Evolutionary conservation across 1,140 invertebrate species (phyloP).

Genomic region (Penaeus indicus): DNA sequence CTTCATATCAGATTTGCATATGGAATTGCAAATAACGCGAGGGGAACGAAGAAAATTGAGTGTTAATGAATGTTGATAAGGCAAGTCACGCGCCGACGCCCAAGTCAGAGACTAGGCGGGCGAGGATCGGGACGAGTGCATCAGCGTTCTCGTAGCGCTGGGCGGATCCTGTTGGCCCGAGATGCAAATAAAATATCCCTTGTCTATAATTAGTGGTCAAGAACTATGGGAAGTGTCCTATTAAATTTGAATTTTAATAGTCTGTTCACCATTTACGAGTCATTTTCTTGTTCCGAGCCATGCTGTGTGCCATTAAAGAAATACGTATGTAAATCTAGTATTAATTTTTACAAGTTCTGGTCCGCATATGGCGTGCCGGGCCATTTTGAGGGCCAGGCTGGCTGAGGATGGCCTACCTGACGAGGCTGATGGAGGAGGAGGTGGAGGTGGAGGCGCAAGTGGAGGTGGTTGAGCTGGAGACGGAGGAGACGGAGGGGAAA

Average conservation of each 20-base stretch:
- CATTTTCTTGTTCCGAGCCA: constrained; percentile 63
- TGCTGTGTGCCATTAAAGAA: constrained; percentile 60
- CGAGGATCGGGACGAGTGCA: constrained; percentile 34
- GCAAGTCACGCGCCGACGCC: background rate
- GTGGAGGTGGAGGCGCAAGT: too few species aligned
- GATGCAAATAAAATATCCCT: constrained; percentile 64
- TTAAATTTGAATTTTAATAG: constrained; percentile 65
- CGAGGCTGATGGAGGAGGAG: too few species aligned
- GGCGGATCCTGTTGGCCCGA: constrained; percentile 48
- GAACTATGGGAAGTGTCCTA: constrained; percentile 64
- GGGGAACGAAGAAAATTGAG: background rate
- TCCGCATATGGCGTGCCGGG: constrained; percentile 51
- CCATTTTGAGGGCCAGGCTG: constrained; percentile 42
- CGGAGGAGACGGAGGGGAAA: too few species aligned
- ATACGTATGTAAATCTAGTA: constrained; percentile 63
- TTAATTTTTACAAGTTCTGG: constrained; percentile 62
- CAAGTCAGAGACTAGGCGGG: background rate
- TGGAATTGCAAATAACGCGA: background rate
- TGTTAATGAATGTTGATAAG: background rate
- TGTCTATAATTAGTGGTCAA: constrained; percentile 64
- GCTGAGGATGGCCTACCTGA: too few species aligned
- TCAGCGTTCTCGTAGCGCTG: constrained; percentile 36
- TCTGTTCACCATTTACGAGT: constrained; percentile 61
- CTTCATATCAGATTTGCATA: background rate
- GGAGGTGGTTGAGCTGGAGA: too few species aligned